Percentiles rank a stretch among this genome's conserved stretches.
Conservation (phyloP, 1,140 invertebrate species). For the Stegodyphus mimosarum region DNA sequence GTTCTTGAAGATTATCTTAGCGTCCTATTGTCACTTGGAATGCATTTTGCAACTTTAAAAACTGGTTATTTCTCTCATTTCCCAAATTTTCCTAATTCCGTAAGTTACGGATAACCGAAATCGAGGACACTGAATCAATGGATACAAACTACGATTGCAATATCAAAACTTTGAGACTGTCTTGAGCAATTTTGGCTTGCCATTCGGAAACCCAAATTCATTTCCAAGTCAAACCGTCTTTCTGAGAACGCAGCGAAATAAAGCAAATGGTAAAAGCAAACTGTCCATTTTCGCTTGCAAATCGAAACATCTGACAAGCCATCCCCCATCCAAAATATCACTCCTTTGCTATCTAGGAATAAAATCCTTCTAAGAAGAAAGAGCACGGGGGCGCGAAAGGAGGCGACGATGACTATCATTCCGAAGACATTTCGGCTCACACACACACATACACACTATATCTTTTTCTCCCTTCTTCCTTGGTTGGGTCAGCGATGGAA, state of each 20-base stretch:
- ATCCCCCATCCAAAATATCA: background rate
- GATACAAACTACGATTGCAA: no score
- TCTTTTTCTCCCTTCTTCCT: slow-evolving; percentile 1
- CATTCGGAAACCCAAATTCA: no score
- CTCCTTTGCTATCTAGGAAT: background rate
- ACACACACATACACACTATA: background rate
- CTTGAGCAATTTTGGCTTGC: no score
- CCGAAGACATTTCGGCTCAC: slow-evolving; percentile 3
- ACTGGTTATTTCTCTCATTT: no score
- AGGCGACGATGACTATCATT: slow-evolving; percentile 46
- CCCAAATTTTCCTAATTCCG: no score
- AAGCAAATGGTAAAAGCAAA: background rate
- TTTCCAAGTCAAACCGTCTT: no score
- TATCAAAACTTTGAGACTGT: no score
- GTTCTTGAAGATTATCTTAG: no score
- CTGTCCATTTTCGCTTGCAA: background rate
- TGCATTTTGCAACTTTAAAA: no score
- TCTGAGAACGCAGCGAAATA: background rate
- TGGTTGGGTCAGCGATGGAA: slow-evolving; percentile 22
- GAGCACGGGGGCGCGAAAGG: background rate
- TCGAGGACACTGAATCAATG: no score
- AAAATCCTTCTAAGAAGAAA: background rate
- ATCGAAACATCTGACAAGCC: background rate
- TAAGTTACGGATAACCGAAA: no score
- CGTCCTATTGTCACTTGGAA: no score